Conservation (phyloP, 2,113 vertebrate species). For the Dipodomys merriami region DNA sequence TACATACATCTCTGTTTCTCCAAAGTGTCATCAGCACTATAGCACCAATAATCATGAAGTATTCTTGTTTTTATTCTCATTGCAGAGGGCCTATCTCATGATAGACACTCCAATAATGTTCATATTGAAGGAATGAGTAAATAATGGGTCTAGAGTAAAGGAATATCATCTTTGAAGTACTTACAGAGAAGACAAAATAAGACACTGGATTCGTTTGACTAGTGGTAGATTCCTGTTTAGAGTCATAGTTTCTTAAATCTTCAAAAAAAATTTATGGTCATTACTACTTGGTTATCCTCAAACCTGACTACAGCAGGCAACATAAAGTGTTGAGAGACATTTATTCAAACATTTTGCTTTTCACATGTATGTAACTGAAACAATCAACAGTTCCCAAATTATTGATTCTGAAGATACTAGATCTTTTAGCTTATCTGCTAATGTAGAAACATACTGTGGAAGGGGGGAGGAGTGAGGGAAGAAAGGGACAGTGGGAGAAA, state of each 20-base stretch:
- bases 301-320: not conserved
- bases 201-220: not conserved
- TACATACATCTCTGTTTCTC: not conserved
- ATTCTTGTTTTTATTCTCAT: not conserved
- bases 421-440: not conserved
- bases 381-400: not conserved
- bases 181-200: not conserved
- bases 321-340: not conserved
- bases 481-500: too few relatives aligned
- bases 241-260: not conserved
- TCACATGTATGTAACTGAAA: not conserved
- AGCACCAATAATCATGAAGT: not conserved
- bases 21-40: not conserved
- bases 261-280: not conserved
- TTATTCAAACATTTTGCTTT: not conserved
- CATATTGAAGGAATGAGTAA: not conserved
- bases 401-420: not conserved
- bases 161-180: not conserved
- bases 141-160: not conserved
- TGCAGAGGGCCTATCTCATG: not conserved
- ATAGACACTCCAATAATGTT: not conserved
- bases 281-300: not conserved
- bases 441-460: not conserved
- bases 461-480: too few relatives aligned
- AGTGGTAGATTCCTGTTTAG: not conserved